Evolutionary conservation across 2,797 vertebrate species (phyloP), one percentile per base, ranked within the genome.

Genomic region (Neoniphon sammara): DNA sequence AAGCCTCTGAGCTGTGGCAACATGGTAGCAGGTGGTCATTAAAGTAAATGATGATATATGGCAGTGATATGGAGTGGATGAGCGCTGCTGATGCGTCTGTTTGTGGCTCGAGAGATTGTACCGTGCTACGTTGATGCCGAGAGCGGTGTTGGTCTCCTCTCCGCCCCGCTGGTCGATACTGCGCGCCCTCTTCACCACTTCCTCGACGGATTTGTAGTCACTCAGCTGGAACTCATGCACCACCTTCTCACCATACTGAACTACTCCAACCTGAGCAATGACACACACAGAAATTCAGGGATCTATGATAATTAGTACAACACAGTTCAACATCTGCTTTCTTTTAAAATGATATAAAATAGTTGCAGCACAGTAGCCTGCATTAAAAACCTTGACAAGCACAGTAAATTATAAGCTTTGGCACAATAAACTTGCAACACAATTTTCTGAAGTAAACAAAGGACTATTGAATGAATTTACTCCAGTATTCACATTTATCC

Each of bases 201-300:
- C 97, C 63, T 95, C 95, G 1, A 98, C 97, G 17, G 97, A 97
- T 80, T 94, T 95, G 88, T 95, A 98, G 93, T 98, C 97, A 12
- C 94, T 98, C 62, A 99, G 91, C 75, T 96, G 95, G 78, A 99
- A 99, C 91, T 99, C 97, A 0, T 98, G 96, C 23, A 98, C 97
- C 0, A 96, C 97, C 0, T 96, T 96, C 85, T 99, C 97, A 15
- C 97, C 97, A 0, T 99, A 99, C 87, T 99, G 97, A 53, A 98
- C 94, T 0, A 99, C 96, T 55, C 97, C 97, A 0, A 97, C 96
- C 97, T 98, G 79, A 17, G 25, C 74, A 74, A 31, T 23, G 56
- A 82, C 23, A 63, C 9, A 78, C 42, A 75, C 0, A 12, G 5
- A 52, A 1, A 65, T 39, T 55, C 0, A 57, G 5, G 11, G 10